phyloP scores from a whole-genome alignment of 2,888 invertebrate species.

The Dicroscelio sp. region DNA sequence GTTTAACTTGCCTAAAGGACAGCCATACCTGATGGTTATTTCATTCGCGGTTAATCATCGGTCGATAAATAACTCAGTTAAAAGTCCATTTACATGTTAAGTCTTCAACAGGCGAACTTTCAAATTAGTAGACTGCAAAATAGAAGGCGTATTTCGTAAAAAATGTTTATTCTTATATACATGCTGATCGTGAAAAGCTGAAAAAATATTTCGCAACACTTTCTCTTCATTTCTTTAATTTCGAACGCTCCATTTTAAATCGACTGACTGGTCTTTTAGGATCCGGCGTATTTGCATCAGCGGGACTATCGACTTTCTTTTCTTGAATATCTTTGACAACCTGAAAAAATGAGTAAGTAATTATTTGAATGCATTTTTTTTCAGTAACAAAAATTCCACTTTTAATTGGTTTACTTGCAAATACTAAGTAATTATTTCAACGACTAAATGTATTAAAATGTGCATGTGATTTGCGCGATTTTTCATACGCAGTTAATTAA shows the following conservation, averaged over 20 bases:
- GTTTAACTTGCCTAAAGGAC: slow-evolving; percentile 66
- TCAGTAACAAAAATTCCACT: too few species aligned
- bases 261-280: slow-evolving; percentile 86
- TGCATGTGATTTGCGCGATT: background rate
- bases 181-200: too few species aligned
- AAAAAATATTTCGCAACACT: background rate
- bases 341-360: slow-evolving; percentile 77
- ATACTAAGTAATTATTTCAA: too few species aligned
- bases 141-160: background rate
- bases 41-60: slow-evolving; percentile 50
- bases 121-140: too few species aligned
- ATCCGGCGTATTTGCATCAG: slow-evolving; percentile 45
- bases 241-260: slow-evolving; percentile 88
- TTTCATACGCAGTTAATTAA: background rate
- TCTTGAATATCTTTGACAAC: slow-evolving; percentile 88
- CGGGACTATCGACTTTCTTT: slow-evolving; percentile 72
- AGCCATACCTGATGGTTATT: slow-evolving; percentile 40
- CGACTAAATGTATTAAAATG: slow-evolving; percentile 7
- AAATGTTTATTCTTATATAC: background rate
- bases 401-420: too few species aligned
- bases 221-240: slow-evolving; percentile 76
- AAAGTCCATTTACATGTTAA: slow-evolving; percentile 9
- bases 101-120: too few species aligned
- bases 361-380: background rate
- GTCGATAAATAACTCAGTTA: slow-evolving; percentile 34